phyloP scores from a whole-genome alignment of 2,797 vertebrate species.

The Cuculus canorus region DNA sequence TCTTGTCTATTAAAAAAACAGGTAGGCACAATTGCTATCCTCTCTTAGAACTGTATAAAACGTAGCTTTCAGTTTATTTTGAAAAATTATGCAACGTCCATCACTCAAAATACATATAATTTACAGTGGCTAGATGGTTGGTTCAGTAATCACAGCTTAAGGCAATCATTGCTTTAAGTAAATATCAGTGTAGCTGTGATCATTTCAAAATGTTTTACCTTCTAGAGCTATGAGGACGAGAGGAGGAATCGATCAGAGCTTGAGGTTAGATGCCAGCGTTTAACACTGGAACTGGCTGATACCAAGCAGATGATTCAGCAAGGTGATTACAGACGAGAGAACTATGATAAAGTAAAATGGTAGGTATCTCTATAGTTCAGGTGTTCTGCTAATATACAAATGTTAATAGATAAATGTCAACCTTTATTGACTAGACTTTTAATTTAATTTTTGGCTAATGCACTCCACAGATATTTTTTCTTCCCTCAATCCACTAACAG shows the following conservation, averaged over 20 bases:
- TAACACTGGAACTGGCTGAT: slow-evolving; percentile 91
- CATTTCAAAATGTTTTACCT: not conserved
- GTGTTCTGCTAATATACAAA: not conserved
- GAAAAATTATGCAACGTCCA: not conserved
- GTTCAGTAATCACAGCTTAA: not conserved
- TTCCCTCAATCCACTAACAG: not conserved
- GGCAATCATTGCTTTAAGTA: not conserved
- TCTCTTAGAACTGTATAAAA: not conserved
- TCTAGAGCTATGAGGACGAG: slow-evolving; percentile 90
- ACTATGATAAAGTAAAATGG: slow-evolving; percentile 92
- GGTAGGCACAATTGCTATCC: not conserved
- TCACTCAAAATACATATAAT: not conserved
- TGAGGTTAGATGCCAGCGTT: slow-evolving; percentile 89
- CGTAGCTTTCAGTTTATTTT: not conserved
- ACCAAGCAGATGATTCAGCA: slow-evolving; percentile 92
- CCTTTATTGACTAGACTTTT: not conserved
- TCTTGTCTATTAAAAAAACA: not conserved
- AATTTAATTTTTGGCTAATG: not conserved
- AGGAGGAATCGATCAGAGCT: slow-evolving; percentile 86
- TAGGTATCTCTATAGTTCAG: slow-evolving; percentile 40
- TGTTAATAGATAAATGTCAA: not conserved
- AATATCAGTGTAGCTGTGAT: not conserved
- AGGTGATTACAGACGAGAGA: slow-evolving; percentile 90
- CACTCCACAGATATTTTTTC: not conserved
- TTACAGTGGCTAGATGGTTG: not conserved